These are phyloP conservation scores for Baronia brevicornis DNA, from an alignment of 2,888 invertebrate species.

Conservation along the genomic window DNA sequence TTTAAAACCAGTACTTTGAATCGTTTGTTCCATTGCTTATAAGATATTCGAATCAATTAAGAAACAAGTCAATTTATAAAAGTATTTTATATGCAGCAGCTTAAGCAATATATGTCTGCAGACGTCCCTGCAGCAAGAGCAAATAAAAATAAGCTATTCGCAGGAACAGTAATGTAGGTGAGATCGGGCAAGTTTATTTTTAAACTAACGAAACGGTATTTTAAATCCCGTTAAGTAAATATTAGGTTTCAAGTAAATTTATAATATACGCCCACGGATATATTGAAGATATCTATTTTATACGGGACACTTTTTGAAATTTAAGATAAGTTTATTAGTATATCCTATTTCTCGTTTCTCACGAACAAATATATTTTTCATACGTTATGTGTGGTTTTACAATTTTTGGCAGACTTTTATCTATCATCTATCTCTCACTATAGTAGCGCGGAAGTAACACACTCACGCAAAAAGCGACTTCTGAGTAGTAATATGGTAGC, in stretches of 20 bases:
- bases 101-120: background rate
- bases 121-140: background rate
- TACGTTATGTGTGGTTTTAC: no score
- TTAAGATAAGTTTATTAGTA: no score
- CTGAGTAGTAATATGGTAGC: no score
- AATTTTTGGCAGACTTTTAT: no score
- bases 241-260: slow-evolving; percentile 11
- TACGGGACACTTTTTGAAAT: background rate
- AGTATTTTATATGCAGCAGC: slow-evolving; percentile 3
- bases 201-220: slow-evolving; percentile 14
- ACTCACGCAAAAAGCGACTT: no score
- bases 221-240: slow-evolving; percentile 11
- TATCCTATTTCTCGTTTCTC: no score
- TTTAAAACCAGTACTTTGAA: no score
- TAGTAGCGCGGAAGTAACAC: no score
- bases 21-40: background rate
- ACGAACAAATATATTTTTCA: no score
- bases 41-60: background rate
- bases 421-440: no score
- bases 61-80: background rate
- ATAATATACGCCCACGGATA: slow-evolving; percentile 6
- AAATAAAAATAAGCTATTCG: slow-evolving; percentile 1
- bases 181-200: slow-evolving; percentile 12
- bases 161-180: slow-evolving; percentile 8
- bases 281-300: slow-evolving; percentile 4